These are phyloP conservation scores for Choristoneura rosaceana DNA, from an alignment of 2,888 invertebrate species.

Conservation along the genomic window DNA sequence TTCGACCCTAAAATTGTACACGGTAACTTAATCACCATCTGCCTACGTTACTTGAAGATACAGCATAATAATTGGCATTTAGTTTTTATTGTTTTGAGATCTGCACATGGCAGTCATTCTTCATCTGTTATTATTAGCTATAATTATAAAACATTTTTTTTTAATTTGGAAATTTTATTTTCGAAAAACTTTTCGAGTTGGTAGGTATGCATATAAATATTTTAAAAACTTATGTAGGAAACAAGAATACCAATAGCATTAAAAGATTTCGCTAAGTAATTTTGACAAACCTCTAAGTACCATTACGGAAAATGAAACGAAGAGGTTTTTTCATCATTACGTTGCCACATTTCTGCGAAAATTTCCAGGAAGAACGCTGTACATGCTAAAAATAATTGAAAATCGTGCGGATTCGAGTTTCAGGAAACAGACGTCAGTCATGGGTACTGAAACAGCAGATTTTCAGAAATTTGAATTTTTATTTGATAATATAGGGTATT, in stretches of 20 bases:
- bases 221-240: neutral
- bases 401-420: constrained; percentile 12
- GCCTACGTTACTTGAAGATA: neutral
- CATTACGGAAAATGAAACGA: constrained; percentile 15
- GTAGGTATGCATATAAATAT: neutral
- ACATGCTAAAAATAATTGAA: constrained; percentile 24
- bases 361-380: constrained; percentile 4
- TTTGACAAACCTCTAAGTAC: constrained; percentile 15
- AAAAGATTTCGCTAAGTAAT: constrained; percentile 12
- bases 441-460: constrained; percentile 1
- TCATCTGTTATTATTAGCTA: too few relatives aligned
- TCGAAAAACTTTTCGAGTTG: too few relatives aligned
- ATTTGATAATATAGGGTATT: neutral
- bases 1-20: constrained; percentile 3
- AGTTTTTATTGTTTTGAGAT: neutral
- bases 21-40: constrained; percentile 1
- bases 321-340: constrained; percentile 15
- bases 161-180: too few relatives aligned
- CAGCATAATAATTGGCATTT: neutral
- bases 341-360: constrained; percentile 9
- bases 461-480: neutral
- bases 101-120: too few relatives aligned
- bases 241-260: constrained; percentile 5
- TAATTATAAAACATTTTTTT: too few relatives aligned
- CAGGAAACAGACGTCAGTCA: constrained; percentile 1